Conservation (phyloP, 53 echinoderm and acorn worm species). For the Patiria pectinifera region DNA sequence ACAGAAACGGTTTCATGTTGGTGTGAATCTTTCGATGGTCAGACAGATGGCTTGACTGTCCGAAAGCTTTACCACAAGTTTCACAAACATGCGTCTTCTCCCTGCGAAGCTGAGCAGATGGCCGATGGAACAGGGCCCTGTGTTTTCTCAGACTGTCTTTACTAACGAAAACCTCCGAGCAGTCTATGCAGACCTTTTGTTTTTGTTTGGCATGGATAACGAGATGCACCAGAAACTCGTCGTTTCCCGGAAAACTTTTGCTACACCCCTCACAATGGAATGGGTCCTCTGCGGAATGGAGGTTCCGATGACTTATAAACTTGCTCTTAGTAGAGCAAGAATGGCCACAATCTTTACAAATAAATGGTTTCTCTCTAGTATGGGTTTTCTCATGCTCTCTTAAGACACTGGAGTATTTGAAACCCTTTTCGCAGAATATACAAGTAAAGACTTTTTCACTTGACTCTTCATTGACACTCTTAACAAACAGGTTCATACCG, state of each 20-base stretch:
- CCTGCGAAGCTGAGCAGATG: background rate
- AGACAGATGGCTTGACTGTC: background rate
- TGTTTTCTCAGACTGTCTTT: background rate
- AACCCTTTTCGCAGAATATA: conserved; percentile 4
- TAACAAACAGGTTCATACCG: too few relatives aligned
- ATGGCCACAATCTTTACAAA: background rate
- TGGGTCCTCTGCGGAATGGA: too few relatives aligned
- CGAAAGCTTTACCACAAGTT: background rate
- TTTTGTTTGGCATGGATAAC: background rate
- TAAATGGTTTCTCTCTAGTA: background rate
- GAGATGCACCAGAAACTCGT: background rate
- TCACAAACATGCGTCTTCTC: background rate
- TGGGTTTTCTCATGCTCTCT: background rate
- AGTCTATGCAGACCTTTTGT: background rate
- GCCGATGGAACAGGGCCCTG: background rate
- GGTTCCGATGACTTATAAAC: background rate
- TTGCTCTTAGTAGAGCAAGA: background rate
- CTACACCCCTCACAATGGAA: too few relatives aligned
- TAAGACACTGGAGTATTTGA: background rate
- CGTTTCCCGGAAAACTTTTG: too few relatives aligned
- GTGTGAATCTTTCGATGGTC: background rate
- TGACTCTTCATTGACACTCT: background rate
- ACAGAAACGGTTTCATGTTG: background rate
- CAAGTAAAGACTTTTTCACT: background rate
- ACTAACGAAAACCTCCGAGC: background rate